Percentiles rank a stretch among this genome's conserved stretches.
These are phyloP conservation scores for Mactra quadrangularis DNA, from an alignment of 1,140 invertebrate species.

Conservation along the genomic window DNA sequence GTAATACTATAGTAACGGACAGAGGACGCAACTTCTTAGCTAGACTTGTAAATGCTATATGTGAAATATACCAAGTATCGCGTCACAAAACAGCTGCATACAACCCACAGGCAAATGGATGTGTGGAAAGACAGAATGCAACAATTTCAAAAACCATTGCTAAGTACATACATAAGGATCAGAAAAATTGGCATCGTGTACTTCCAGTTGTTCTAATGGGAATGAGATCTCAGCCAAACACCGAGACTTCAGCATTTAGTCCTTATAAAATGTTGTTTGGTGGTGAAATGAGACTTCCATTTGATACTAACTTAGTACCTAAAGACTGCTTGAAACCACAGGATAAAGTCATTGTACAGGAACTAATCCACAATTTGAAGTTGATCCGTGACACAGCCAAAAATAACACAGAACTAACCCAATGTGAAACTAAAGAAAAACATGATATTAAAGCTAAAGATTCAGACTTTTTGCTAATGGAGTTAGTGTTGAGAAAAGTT, in stretches of 20 bases:
- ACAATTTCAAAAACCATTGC: not conserved
- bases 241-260: not conserved
- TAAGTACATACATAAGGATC: not conserved
- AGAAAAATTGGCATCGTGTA: not conserved
- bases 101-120: not conserved
- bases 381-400: not conserved
- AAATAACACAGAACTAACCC: slow-evolving; percentile 12
- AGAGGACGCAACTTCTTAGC: slow-evolving; percentile 1
- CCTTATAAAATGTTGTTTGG: not conserved
- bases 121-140: not conserved
- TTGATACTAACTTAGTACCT: not conserved
- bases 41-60: not conserved
- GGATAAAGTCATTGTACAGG: not conserved
- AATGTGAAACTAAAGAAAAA: slow-evolving; percentile 23
- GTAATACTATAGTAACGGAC: slow-evolving; percentile 28
- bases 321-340: not conserved
- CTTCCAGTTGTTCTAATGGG: not conserved
- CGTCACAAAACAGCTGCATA: not conserved
- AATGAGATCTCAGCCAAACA: no score
- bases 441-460: slow-evolving; percentile 18
- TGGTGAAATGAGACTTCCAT: not conserved
- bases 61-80: not conserved
- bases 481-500: slow-evolving; percentile 1
- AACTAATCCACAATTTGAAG: slow-evolving; percentile 2
- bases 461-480: slow-evolving; percentile 3